Base-by-base conservation (phyloP, 2,113 vertebrate species). In the Solea solea region DNA sequence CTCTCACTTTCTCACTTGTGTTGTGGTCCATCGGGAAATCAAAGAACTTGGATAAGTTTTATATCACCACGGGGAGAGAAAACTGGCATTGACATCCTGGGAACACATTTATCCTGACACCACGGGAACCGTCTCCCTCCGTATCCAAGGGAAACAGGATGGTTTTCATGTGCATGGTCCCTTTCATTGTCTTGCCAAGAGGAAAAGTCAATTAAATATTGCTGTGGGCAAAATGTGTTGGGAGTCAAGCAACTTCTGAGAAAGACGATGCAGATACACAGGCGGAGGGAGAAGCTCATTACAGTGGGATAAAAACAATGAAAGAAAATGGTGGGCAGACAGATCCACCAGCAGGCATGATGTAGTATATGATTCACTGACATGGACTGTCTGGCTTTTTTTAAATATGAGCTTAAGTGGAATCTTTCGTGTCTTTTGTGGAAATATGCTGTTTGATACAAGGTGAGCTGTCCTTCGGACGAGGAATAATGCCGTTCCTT, bases 31-130 rank as follows among this genome's bases (percentile, higher is more conserved):
- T 8, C 48, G 82, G 82, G 81, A 88, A 88, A 87, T 87, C 76
- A 86, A 85, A 83, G 80, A 75, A 64, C 45, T 67, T 53, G 81
- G 85, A 76, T 76, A 86, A 83, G 64, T 84, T 85, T 78, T n/a
- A 71, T 64, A 80, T 83, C 67, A 64, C 85, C 69, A 78, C 45
- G 7, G 72, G 77, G 78, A 78, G 5, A 2, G 34, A 34, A 85
- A 69, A 54, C 66, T 77, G 64, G 74, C 34, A 70, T 16, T 40
- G 81, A 66, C 57, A 16, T 25, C 58, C 64, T 70, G 76, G 69
- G 85, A 85, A 68, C 75, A 53, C 60, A 56, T 39, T 69, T 69
- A 42, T 72, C 78, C 67, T 46, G 51, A 27, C 72, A 61, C 78
- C 41, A 46, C 39, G 63, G 72, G 60, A 83, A 49, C 27, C 12